Evolutionary conservation across 30 jellyfish, hydroid and myxozoan species (phyloP), one percentile per base, ranked within the genome.

Genomic region (Hydractinia echinata): DNA sequence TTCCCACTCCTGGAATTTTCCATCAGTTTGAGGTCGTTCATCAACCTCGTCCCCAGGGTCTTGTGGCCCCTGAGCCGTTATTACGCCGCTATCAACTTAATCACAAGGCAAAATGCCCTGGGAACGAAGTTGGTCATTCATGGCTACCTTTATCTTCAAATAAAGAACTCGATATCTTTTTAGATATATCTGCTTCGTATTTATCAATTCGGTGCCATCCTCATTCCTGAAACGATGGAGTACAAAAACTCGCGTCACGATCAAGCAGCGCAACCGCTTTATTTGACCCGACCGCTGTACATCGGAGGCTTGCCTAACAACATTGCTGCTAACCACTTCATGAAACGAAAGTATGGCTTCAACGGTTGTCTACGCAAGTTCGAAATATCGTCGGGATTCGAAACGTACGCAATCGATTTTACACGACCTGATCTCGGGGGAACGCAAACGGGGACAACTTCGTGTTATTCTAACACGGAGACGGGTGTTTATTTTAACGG

Each of bases 311-410:
- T 93, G n/a, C 96, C 99, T 9, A 61, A 67, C 77, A 66, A 88
- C 51, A 91, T 93, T 9, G 78, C 60, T 52, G 91, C 96, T 4
- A 73, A 87, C n/a, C 74, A 62, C 50, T 81, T 87, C 85, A 79
- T 15, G 14, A 84, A 74, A 53, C 85, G 95, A 5, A 74, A 83
- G 10, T 10, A 71, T n/a, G 96, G 95, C 30, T 93, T 76, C 83
- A 81, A 71, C 72, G 99, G 99, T 15, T 93, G 99, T 66, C 70
- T 93, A 1, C 85, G 96, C n/a, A 83, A 89, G 66, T 93, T 87
- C 80, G 99, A 93, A 67, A 87, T 93, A 16, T 94, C 99, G 13
- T 93, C 99, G 15, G 92, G 96, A 16, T 83, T 93, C 77, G 86
- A 79, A 13, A 88, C 94, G 54, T 88, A 83, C 67, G 52, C 95